These are phyloP conservation scores for Crambe crambe DNA, from an alignment of 37 sponge, comb jelly and placozoan genomes.

Conservation along the genomic window DNA sequence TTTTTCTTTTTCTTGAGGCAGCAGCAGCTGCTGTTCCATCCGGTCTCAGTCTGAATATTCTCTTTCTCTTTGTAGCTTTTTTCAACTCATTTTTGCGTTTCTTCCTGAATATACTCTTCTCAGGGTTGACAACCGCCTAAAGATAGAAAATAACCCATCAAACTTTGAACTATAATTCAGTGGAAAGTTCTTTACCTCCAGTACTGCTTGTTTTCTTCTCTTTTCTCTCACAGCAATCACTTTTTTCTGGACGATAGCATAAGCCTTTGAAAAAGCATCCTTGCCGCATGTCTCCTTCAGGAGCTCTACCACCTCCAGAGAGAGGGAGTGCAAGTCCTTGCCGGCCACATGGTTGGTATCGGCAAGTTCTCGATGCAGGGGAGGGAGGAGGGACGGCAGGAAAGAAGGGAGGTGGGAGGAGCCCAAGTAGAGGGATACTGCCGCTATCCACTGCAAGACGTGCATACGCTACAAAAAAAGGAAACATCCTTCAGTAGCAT, in stretches of 20 bases:
- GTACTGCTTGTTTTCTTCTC: slow-evolving; percentile 64
- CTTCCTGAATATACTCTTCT: slow-evolving; percentile 42
- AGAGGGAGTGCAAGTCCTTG: slow-evolving; percentile 51
- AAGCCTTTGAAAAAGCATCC: slow-evolving; percentile 64
- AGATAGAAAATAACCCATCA: background rate
- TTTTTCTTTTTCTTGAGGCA: background rate
- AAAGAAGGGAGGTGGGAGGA: slow-evolving; percentile 20
- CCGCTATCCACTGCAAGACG: slow-evolving; percentile 87
- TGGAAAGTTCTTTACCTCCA: slow-evolving; percentile 52
- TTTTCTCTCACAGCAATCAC: slow-evolving; percentile 37
- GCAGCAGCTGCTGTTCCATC: slow-evolving; percentile 22
- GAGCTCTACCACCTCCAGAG: slow-evolving; percentile 73
- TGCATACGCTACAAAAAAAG: slow-evolving; percentile 47
- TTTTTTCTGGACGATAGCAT: slow-evolving; percentile 54
- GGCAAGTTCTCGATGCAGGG: slow-evolving; percentile 63
- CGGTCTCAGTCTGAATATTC: slow-evolving; percentile 28
- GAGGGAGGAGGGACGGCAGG: slow-evolving; percentile 55
- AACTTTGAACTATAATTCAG: no score
- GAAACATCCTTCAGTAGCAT: background rate
- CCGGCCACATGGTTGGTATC: slow-evolving; percentile 41
- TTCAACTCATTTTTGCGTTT: slow-evolving; percentile 59
- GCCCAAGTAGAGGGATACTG: slow-evolving; percentile 70
- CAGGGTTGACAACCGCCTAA: slow-evolving; percentile 76
- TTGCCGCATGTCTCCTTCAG: slow-evolving; percentile 62
- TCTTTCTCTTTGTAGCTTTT: slow-evolving; percentile 47